phyloP scores from a whole-genome alignment of 2,113 vertebrate species.

The Cinclus cinclus region DNA sequence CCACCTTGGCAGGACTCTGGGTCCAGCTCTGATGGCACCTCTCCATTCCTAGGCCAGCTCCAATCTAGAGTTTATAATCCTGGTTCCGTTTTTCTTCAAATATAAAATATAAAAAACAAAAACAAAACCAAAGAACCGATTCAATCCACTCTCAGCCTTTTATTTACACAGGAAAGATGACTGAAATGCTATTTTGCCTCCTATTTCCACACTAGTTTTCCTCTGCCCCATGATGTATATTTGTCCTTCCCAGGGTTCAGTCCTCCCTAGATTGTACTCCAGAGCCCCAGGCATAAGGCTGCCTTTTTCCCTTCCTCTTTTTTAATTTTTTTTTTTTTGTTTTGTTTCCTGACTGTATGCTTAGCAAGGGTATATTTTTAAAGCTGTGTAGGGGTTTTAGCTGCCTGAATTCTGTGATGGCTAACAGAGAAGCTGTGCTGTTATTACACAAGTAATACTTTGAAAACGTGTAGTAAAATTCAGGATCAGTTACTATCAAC shows the following conservation, averaged over 20 bases:
- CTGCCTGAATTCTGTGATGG: not conserved
- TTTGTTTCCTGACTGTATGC: not conserved
- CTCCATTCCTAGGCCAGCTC: not conserved
- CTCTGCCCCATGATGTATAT: not conserved
- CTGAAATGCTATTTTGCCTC: not conserved
- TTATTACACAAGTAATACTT: not conserved
- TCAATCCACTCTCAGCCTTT: not conserved
- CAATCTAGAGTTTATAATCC: not conserved
- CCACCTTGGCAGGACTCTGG: not conserved
- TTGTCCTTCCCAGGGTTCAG: not conserved
- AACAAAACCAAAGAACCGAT: not conserved
- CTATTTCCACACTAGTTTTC: not conserved
- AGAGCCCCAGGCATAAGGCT: fast-evolving
- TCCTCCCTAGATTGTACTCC: not conserved
- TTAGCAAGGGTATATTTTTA: not conserved
- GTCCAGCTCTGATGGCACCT: not conserved
- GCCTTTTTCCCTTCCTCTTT: constrained; percentile 27
- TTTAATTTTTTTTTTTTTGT: not conserved
- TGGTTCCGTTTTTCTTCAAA: not conserved
- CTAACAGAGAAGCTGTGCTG: not conserved
- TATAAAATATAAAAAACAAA: not conserved
- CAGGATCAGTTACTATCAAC: not conserved
- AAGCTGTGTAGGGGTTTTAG: not conserved
- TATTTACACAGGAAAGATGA: not conserved
- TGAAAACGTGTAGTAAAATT: not conserved